These are phyloP conservation scores for Chelonia mydas DNA, from an alignment of 2,797 vertebrate species.

Conservation along the genomic window DNA sequence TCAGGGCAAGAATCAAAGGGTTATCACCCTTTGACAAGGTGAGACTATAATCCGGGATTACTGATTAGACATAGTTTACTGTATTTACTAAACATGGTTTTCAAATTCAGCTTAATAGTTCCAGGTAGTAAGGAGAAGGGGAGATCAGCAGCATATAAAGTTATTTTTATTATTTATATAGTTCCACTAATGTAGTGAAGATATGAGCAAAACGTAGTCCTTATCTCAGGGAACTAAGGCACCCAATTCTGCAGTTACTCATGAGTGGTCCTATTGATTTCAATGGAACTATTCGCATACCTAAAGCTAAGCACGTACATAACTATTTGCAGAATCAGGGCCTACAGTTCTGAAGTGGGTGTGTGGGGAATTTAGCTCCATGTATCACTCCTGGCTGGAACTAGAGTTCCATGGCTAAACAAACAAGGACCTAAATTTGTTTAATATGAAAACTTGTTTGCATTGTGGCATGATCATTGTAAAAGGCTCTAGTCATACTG, in stretches of 20 bases:
- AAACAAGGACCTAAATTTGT: not conserved
- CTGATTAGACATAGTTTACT: not conserved
- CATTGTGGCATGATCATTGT: not conserved
- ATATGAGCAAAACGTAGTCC: not conserved
- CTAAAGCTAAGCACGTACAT: not conserved
- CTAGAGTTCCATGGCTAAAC: not conserved
- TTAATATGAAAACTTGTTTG: not conserved
- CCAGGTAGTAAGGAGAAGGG: not conserved
- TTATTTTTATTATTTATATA: not conserved
- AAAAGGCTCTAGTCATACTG: not conserved
- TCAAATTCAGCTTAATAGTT: not conserved
- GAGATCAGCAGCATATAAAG: not conserved
- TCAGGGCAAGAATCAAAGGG: constrained; percentile 96
- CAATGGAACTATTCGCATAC: not conserved
- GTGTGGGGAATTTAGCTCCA: not conserved
- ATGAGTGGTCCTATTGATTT: not conserved
- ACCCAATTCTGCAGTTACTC: not conserved
- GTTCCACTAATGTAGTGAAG: not conserved
- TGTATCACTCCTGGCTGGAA: not conserved
- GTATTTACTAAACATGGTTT: fast-evolving
- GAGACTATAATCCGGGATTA: not conserved
- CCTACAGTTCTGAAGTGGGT: not conserved
- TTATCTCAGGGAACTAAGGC: not conserved
- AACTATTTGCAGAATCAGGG: not conserved
- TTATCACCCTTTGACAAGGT: constrained; percentile 98